Percentiles rank a stretch among this genome's conserved stretches.
phyloP scores from a whole-genome alignment of 2,797 vertebrate genomes.

The Lateolabrax maculatus region DNA sequence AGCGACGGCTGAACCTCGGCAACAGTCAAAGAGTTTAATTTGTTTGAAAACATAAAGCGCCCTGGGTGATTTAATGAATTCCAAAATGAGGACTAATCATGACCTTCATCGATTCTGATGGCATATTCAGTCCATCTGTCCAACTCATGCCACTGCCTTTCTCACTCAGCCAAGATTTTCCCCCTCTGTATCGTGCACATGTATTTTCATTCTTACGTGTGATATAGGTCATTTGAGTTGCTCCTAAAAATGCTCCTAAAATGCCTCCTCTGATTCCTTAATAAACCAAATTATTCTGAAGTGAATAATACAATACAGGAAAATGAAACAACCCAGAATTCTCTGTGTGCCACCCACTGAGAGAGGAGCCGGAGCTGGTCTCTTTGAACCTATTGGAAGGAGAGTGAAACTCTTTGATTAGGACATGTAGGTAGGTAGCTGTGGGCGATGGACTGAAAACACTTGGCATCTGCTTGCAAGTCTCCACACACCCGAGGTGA shows the following conservation, averaged over 20 bases:
- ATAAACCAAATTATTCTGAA: constrained; percentile 62
- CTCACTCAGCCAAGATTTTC: constrained; percentile 22
- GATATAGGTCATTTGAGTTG: constrained; percentile 42
- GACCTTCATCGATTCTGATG: constrained; percentile 74
- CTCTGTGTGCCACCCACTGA: constrained; percentile 64
- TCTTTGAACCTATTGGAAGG: constrained; percentile 75
- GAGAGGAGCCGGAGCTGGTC: constrained; percentile 60
- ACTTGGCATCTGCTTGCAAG: constrained; percentile 81
- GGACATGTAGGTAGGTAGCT: constrained; percentile 81
- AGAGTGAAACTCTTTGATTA: constrained; percentile 79
- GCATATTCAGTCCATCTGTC: constrained; percentile 66
- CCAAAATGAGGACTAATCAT: constrained; percentile 70
- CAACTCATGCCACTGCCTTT: constrained; percentile 16
- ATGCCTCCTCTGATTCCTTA: constrained; percentile 53
- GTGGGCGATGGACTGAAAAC: constrained; percentile 82
- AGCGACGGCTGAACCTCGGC: constrained; percentile 42
- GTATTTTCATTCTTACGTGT: constrained; percentile 5
- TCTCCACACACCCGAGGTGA: constrained; percentile 76
- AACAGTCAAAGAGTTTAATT: constrained; percentile 60
- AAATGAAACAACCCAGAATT: constrained; percentile 52
- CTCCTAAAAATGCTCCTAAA: constrained; percentile 48
- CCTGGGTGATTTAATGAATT: constrained; percentile 59
- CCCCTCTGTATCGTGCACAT: background rate
- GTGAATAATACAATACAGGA: constrained; percentile 68
- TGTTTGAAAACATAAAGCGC: constrained; percentile 60